Conservation (phyloP, 2,888 invertebrate genomes). For the Tiliacea aurago region DNA sequence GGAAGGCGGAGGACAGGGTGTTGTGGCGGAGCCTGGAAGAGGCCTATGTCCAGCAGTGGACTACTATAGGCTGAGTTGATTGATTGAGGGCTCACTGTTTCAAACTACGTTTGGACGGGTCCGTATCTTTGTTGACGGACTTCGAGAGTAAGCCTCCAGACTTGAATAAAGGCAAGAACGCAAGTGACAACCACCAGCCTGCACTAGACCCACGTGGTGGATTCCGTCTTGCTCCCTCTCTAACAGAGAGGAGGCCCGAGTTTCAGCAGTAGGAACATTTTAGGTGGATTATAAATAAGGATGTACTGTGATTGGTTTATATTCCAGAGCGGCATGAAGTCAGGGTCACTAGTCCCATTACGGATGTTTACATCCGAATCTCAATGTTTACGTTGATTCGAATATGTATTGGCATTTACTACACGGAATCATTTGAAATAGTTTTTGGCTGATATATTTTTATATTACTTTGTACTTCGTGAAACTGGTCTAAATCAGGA, state of each 20-base stretch:
- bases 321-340: background rate
- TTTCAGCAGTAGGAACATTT: background rate
- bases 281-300: conserved; percentile 1
- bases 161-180: background rate
- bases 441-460: background rate
- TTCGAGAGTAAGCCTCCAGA: too few species aligned
- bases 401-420: conserved; percentile 10
- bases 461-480: conserved; percentile 6
- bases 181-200: background rate
- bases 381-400: conserved; percentile 21
- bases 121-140: too few species aligned
- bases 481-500: conserved; percentile 16
- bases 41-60: too few species aligned
- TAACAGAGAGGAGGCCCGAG: background rate
- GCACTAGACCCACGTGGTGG: background rate
- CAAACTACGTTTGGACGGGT: too few species aligned
- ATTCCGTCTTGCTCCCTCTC: too few species aligned
- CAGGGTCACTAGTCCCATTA: conserved; percentile 14
- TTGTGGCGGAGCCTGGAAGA: too few species aligned
- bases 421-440: conserved; percentile 15
- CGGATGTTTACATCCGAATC: conserved; percentile 39
- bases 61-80: too few species aligned
- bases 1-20: too few species aligned
- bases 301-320: background rate
- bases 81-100: too few species aligned